Evolutionary conservation across 2,797 vertebrate genomes (phyloP), one percentile per base, ranked within the genome.

Genomic region (Melopsittacus undulatus): DNA sequence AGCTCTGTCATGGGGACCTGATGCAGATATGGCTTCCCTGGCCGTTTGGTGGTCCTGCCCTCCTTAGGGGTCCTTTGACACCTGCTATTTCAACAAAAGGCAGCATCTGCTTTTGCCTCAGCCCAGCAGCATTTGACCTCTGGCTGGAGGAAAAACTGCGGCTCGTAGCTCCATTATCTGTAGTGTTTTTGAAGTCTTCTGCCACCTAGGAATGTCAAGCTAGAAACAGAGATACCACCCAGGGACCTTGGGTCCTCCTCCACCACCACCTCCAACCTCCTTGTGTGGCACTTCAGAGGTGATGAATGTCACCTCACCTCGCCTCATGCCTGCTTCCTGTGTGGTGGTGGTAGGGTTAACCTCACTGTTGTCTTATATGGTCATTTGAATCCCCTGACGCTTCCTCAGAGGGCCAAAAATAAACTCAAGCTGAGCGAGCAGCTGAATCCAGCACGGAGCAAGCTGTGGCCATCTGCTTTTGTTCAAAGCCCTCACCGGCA

Each of bases 351-450:
- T 83, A 97, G 97, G 97, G 97, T 98, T 98, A 97, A 98, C 96
- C 97, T 98, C 98, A 93, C 83, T 98, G 95, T 97, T 98, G 98
- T 99, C 99, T 98, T 99, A 99, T 99, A 99, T 98, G 99, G 99
- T 98, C 98, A 98, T 98, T 98, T 95, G 97, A 97, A 97, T 98
- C 97, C 97, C 98, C 97, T 96, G 96, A 97, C 97, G 94, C 98
- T 98, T 98, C 98, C 98, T 98, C 98, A 97, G 95, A 97, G 93
- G 96, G 98, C 98, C 99, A 98, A 99, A 99, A 99, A 99, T 99
- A 99, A 99, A 98, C 98, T 91, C 54, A 81, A 98, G 93, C 95
- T 9, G 94, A 92, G 97, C 92, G 94, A 98, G 98, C 99, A 99
- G 99, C 98, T 99, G 99, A 98, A 98, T 97, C 95, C 95, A 96